phyloP scores from a whole-genome alignment of 2,797 vertebrate genomes.

The Callimico goeldii region DNA sequence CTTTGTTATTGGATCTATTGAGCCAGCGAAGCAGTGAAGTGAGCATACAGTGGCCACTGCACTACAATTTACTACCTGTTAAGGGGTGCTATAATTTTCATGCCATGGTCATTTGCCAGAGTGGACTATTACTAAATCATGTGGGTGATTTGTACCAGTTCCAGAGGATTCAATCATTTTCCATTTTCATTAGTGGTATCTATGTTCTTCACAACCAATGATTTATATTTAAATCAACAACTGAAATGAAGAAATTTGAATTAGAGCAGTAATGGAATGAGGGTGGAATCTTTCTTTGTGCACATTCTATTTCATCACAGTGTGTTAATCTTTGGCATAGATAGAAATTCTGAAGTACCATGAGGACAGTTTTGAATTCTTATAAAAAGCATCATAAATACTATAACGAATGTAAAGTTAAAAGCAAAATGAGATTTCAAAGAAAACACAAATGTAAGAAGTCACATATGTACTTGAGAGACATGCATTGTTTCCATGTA shows the following conservation, averaged over 20 bases:
- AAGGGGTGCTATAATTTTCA: not conserved
- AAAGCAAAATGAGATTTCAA: not conserved
- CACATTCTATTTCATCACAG: not conserved
- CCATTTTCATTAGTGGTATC: conserved; percentile 16
- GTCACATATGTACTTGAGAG: conserved; percentile 70
- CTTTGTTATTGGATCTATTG: not conserved
- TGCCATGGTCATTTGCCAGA: not conserved
- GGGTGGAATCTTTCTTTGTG: not conserved
- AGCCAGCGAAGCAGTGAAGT: not conserved
- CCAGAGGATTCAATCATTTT: conserved; percentile 1
- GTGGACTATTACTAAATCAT: not conserved
- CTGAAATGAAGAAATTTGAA: not conserved
- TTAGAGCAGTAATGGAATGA: not conserved
- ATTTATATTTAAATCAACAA: not conserved
- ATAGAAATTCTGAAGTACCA: not conserved
- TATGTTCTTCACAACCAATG: not conserved
- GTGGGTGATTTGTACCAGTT: not conserved
- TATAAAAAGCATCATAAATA: not conserved
- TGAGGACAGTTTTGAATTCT: not conserved
- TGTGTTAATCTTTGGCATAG: not conserved
- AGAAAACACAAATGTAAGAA: conserved; percentile 61
- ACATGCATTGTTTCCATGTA: conserved; percentile 66
- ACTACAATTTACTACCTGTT: not conserved
- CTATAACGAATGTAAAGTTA: not conserved
- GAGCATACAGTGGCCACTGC: not conserved